These are phyloP conservation scores for Tetranychus truncatus DNA, from an alignment of 2,888 invertebrate genomes.

Conservation along the genomic window DNA sequence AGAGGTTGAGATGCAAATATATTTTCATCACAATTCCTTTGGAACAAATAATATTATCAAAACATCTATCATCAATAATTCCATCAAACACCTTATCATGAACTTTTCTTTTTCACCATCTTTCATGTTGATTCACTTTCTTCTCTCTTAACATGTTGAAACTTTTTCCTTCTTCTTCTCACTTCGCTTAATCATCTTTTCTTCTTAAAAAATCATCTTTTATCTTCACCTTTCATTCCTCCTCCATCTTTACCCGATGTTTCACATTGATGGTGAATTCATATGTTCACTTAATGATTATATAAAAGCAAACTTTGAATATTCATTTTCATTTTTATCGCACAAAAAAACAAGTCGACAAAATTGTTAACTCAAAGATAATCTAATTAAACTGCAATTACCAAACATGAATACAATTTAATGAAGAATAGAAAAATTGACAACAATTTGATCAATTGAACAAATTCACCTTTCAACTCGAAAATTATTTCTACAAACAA, in stretches of 20 bases:
- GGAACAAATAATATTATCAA: not conserved
- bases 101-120: not conserved
- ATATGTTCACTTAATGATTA: too few relatives aligned
- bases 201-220: not conserved
- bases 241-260: not conserved
- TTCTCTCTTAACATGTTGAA: not conserved
- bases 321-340: too few relatives aligned
- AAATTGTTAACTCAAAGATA: too few relatives aligned
- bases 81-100: not conserved
- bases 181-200: not conserved
- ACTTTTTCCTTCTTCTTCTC: not conserved
- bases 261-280: too few relatives aligned
- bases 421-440: too few relatives aligned
- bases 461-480: too few relatives aligned
- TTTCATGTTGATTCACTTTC: not conserved
- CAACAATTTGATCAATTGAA: too few relatives aligned
- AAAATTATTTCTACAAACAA: too few relatives aligned
- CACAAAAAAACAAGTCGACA: too few relatives aligned
- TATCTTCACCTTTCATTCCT: not conserved
- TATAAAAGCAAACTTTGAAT: too few relatives aligned
- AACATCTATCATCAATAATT: not conserved
- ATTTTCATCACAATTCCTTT: not conserved
- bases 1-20: not conserved
- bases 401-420: too few relatives aligned
- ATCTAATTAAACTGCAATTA: too few relatives aligned